Percentiles rank a stretch among this genome's conserved stretches.
phyloP scores from a whole-genome alignment of 2,888 invertebrate species.

The Harpalus rubripes region DNA sequence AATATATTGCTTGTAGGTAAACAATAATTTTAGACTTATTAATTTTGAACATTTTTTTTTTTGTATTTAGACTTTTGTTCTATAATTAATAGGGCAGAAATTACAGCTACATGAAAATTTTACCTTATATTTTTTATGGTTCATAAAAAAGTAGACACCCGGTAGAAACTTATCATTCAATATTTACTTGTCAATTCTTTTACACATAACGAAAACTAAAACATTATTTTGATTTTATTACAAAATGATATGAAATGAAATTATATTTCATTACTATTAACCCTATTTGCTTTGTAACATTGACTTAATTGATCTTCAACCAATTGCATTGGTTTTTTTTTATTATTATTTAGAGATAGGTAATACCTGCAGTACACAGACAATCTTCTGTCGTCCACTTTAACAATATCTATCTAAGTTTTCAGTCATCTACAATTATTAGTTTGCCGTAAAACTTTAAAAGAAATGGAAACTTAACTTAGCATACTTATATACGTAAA shows the following conservation, averaged over 20 bases:
- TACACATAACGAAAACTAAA: constrained; percentile 51
- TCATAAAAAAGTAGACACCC: no score
- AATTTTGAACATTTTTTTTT: no score
- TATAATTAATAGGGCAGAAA: no score
- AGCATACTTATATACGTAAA: constrained; percentile 14
- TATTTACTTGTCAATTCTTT: background rate
- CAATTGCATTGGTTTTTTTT: constrained; percentile 38
- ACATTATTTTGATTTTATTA: constrained; percentile 35
- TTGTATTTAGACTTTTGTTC: no score
- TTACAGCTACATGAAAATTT: no score
- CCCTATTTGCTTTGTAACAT: constrained; percentile 65
- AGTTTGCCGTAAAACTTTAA: constrained; percentile 53
- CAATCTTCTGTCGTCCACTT: constrained; percentile 40
- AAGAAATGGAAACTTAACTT: constrained; percentile 16
- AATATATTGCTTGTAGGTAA: no score
- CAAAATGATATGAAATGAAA: constrained; percentile 50
- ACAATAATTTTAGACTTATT: no score
- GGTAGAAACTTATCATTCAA: background rate
- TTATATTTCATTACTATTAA: constrained; percentile 50
- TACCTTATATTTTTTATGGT: no score
- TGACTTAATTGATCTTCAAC: constrained; percentile 62
- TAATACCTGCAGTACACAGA: constrained; percentile 51
- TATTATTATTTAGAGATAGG: constrained; percentile 46
- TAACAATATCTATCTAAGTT: constrained; percentile 56
- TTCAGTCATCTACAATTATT: constrained; percentile 65